Evolutionary conservation across 2,113 vertebrate species (phyloP).

Genomic region (Muntiacus reevesi): DNA sequence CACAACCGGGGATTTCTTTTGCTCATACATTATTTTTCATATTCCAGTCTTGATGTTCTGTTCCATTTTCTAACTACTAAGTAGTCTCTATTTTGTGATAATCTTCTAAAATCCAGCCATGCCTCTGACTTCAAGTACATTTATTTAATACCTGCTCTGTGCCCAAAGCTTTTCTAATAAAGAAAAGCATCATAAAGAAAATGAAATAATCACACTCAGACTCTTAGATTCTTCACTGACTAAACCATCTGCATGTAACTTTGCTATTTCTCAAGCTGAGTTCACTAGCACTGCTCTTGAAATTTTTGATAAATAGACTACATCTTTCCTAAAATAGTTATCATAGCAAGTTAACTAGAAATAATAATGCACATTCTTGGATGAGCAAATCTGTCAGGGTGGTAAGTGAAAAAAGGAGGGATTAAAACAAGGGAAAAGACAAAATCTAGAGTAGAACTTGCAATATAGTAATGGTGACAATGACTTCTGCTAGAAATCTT

Average conservation of each 20-base stretch:
- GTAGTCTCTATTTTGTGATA: background rate
- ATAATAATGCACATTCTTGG: background rate
- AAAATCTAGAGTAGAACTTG: background rate
- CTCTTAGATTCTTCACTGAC: background rate
- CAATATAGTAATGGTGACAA: accelerated
- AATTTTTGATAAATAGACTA: background rate
- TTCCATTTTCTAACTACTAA: background rate
- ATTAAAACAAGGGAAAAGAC: background rate
- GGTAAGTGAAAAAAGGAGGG: background rate
- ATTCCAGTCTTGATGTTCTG: conserved; percentile 51
- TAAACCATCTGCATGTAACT: background rate
- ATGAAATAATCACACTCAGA: background rate
- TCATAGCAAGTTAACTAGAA: background rate
- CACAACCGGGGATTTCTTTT: background rate
- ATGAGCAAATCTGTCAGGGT: background rate
- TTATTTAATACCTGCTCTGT: background rate
- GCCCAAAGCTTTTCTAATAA: background rate
- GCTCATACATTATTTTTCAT: background rate
- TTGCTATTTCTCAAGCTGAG: background rate
- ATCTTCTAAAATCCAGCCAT: background rate
- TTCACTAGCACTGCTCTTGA: background rate
- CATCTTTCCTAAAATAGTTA: background rate
- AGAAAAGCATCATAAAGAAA: background rate
- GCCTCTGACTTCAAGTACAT: background rate
- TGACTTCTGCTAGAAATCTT: background rate